Conservation (phyloP, 1,140 invertebrate genomes). For the Cyphomyrmex costatus region DNA sequence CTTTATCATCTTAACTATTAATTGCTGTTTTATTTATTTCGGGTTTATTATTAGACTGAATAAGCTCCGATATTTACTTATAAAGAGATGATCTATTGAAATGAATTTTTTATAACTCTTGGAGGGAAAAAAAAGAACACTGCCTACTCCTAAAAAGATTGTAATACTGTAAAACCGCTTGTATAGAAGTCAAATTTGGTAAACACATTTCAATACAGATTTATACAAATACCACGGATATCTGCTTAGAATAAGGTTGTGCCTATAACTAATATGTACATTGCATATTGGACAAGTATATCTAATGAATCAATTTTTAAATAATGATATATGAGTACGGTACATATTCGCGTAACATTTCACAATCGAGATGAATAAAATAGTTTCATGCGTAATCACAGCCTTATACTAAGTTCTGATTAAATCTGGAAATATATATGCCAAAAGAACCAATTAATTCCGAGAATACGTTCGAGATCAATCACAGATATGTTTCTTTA, state of each 20-base stretch:
- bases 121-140: conserved; percentile 69
- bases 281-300: conserved; percentile 49
- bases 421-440: conserved; percentile 1
- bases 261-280: conserved; percentile 61
- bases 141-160: conserved; percentile 70
- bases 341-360: neutral
- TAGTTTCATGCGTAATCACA: neutral
- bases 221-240: conserved; percentile 64
- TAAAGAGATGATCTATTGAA: conserved; percentile 63
- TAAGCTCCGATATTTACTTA: conserved; percentile 63
- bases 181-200: conserved; percentile 60
- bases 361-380: neutral
- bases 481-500: conserved; percentile 5
- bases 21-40: conserved; percentile 60
- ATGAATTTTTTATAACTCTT: conserved; percentile 68
- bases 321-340: neutral
- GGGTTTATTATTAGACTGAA: conserved; percentile 38
- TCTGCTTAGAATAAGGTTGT: conserved; percentile 67
- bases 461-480: conserved; percentile 9
- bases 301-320: conserved; percentile 36
- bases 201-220: conserved; percentile 66
- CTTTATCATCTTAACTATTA: conserved; percentile 19
- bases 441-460: neutral
- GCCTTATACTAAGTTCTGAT: conserved; percentile 59
- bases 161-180: conserved; percentile 66